Conservation (phyloP, 1,140 invertebrate genomes). For the Pachypsylla venusta region DNA sequence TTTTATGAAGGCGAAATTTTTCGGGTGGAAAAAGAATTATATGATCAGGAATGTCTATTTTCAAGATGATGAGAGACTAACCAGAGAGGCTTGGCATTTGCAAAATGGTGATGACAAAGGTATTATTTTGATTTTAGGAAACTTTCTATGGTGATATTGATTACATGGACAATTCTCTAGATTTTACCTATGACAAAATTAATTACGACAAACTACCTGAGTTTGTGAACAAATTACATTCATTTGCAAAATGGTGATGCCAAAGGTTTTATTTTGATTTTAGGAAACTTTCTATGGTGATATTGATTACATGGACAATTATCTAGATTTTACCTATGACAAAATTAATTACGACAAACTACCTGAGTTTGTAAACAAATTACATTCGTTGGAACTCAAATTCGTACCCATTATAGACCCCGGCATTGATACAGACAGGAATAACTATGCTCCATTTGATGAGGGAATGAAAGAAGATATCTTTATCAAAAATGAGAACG, state of each 20-base stretch:
- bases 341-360: neutral
- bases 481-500: conserved; percentile 17
- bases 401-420: conserved; percentile 61
- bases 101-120: too few relatives aligned
- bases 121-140: neutral
- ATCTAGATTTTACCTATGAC: conserved; percentile 66
- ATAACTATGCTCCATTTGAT: conserved; percentile 53
- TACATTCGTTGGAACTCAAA: conserved; percentile 35
- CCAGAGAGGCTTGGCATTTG: too few relatives aligned
- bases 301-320: conserved; percentile 77
- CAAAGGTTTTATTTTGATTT: neutral
- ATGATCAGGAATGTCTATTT: too few relatives aligned
- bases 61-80: too few relatives aligned
- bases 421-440: conserved; percentile 48
- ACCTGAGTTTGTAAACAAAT: neutral
- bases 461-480: conserved; percentile 46
- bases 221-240: neutral
- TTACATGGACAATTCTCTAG: conserved; percentile 71
- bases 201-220: neutral
- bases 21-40: too few relatives aligned
- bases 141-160: conserved; percentile 70
- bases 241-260: too few relatives aligned
- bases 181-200: conserved; percentile 51
- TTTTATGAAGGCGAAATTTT: too few relatives aligned
- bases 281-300: conserved; percentile 50